These are phyloP conservation scores for Diorhabda elongata DNA, from an alignment of 1,140 invertebrate genomes.

Conservation along the genomic window DNA sequence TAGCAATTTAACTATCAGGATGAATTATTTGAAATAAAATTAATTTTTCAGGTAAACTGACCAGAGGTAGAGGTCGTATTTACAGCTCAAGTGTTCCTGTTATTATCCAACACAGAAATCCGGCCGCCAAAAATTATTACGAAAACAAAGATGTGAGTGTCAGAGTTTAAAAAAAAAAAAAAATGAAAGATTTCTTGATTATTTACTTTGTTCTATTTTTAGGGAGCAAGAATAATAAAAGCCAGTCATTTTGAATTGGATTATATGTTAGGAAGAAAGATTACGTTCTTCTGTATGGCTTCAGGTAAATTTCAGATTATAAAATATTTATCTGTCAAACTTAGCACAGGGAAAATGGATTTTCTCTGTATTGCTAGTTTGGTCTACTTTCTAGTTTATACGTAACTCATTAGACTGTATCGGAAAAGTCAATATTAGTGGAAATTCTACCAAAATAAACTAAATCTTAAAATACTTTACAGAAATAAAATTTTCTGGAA, in stretches of 20 bases:
- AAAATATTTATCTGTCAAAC: background rate
- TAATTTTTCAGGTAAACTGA: conserved; percentile 5
- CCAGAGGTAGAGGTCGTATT: conserved; percentile 46
- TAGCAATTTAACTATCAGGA: too few species aligned
- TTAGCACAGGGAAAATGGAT: too few species aligned
- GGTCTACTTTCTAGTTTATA: too few species aligned
- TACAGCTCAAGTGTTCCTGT: conserved; percentile 56
- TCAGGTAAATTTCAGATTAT: conserved; percentile 54
- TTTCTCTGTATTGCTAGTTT: too few species aligned
- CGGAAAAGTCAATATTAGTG: too few species aligned
- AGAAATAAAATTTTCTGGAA: too few species aligned
- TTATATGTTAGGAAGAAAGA: conserved; percentile 88
- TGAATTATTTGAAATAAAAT: background rate
- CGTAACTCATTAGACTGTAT: too few species aligned
- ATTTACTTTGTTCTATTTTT: conserved; percentile 31
- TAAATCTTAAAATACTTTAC: too few species aligned
- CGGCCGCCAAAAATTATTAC: conserved; percentile 64
- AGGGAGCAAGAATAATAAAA: conserved; percentile 86
- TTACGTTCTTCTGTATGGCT: conserved; percentile 85
- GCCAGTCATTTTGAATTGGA: conserved; percentile 90
- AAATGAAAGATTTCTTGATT: background rate
- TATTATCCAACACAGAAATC: conserved; percentile 61
- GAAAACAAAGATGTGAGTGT: conserved; percentile 66
- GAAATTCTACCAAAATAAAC: too few species aligned
- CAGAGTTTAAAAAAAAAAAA: background rate